Conservation (phyloP, 2,113 vertebrate genomes). For the Amblyopsis rosae region DNA sequence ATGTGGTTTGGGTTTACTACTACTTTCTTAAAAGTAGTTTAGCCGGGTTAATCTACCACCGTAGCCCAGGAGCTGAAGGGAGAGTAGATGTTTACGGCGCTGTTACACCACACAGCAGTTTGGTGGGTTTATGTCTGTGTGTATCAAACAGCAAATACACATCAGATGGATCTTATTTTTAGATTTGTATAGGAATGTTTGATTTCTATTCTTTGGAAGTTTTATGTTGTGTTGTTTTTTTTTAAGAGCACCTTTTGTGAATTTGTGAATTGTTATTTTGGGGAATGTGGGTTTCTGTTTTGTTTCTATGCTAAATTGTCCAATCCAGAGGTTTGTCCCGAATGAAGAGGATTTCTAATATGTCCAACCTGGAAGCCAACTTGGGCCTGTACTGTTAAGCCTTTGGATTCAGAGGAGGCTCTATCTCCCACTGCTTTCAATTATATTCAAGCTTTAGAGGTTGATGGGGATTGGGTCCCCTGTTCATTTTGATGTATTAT, state of each 20-base stretch:
- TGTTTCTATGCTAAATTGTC: constrained; percentile 57
- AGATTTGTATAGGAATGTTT: constrained; percentile 59
- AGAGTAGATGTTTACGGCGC: constrained; percentile 52
- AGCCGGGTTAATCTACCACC: background rate
- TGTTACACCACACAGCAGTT: constrained; percentile 39
- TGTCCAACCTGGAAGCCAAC: background rate
- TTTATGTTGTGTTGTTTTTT: constrained; percentile 12
- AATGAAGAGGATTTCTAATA: constrained; percentile 17
- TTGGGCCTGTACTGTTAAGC: constrained; percentile 11
- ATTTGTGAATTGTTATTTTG: constrained; percentile 42
- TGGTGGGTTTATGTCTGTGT: constrained; percentile 37
- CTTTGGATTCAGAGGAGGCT: constrained; percentile 22
- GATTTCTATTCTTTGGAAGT: constrained; percentile 31
- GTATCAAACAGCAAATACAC: constrained; percentile 48
- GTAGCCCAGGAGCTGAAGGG: constrained; percentile 33
- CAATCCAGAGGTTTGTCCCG: constrained; percentile 23
- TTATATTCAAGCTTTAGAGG: too few species aligned
- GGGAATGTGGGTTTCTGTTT: constrained; percentile 32
- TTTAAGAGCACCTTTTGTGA: constrained; percentile 43
- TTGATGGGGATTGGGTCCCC: background rate
- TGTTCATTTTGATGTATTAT: background rate
- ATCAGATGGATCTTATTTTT: constrained; percentile 39
- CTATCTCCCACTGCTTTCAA: background rate
- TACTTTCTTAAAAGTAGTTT: background rate
- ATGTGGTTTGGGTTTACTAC: constrained; percentile 16